These are phyloP conservation scores for Rhimphoctona megacephalus DNA, from an alignment of 2,888 invertebrate genomes.

Conservation along the genomic window DNA sequence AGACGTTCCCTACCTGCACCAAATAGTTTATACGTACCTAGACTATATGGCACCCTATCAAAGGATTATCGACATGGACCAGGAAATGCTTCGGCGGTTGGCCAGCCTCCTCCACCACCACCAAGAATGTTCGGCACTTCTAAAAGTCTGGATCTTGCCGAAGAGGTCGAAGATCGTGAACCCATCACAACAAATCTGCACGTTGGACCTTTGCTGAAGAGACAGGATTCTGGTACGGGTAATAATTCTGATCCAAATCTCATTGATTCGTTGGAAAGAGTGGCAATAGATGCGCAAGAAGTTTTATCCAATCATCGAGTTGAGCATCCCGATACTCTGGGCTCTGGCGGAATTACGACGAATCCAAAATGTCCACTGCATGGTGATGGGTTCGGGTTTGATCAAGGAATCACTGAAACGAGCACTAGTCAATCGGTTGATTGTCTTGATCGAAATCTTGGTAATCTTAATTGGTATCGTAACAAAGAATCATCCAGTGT, in stretches of 20 bases:
- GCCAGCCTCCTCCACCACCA: constrained; percentile 88
- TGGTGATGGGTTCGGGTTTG: constrained; percentile 75
- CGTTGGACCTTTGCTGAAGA: constrained; percentile 80
- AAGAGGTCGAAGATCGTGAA: constrained; percentile 77
- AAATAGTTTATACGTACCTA: constrained; percentile 75
- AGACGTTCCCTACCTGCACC: constrained; percentile 81
- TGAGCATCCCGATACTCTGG: constrained; percentile 76
- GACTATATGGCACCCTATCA: constrained; percentile 75
- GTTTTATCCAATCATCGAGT: constrained; percentile 68
- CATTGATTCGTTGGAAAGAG: constrained; percentile 77
- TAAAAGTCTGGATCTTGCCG: constrained; percentile 78
- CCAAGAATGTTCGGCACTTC: constrained; percentile 87
- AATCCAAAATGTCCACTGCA: constrained; percentile 78
- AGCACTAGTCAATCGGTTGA: constrained; percentile 70
- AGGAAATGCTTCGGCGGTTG: constrained; percentile 64
- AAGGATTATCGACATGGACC: constrained; percentile 74
- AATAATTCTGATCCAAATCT: constrained; percentile 79
- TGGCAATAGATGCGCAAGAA: constrained; percentile 69
- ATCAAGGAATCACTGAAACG: constrained; percentile 83
- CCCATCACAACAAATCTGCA: constrained; percentile 82
- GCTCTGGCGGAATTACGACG: constrained; percentile 76
- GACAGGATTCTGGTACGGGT: constrained; percentile 74
- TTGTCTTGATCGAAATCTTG: constrained; percentile 75
- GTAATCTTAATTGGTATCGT: constrained; percentile 72
- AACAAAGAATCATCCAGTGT: constrained; percentile 44